Base-by-base conservation (phyloP, 2,797 vertebrate genomes). In the Ibycter americanus region DNA sequence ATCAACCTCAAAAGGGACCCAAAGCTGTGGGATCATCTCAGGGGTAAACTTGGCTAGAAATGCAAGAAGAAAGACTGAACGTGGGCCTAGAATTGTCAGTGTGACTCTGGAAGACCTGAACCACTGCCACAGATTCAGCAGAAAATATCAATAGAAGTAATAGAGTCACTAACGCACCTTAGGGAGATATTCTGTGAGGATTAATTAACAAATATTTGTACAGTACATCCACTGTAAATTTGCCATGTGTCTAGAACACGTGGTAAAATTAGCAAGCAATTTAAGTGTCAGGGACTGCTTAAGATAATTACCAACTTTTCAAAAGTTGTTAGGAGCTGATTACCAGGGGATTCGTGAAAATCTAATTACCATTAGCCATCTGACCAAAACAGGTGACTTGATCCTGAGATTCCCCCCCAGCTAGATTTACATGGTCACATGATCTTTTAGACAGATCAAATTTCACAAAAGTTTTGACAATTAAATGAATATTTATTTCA, bases 201-300 rank as follows among this genome's bases (percentile, higher is more conserved):
- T 70, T 72, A 90, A 70, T 82, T 90, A 84, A 47, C 58, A 93
- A 88, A 91, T 91, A 86, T 95, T 94, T 91, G 32, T 89, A 79
- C 34, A 58, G 46, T 51, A 38, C 18, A 42, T 88, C 25, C 22
- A 47, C 46, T 66, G 12, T 46, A 87, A 42, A 38, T 93, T 93
- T 93, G 20, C 29, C 18, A 5, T 40, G 26, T 58, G 5, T 90
- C 25, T 78, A 9, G 87, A 86, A 59, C 38, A 52, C 1, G 4
- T 51, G 19, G 32, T 44, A 81, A 93, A 94, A 85, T 51, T 67
- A 76, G 51, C 38, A 84, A 81, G 26, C 13, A 76, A 54, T 92
- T 85, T 44, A 70, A 78, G 38, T 89, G n/a, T 62, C 51, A 88
- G 54, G 13, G 22, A 61, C 9, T 38, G 11, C 61, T 85, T 83